Conservation (phyloP, 2,113 vertebrate genomes). For the Tautogolabrus adspersus region DNA sequence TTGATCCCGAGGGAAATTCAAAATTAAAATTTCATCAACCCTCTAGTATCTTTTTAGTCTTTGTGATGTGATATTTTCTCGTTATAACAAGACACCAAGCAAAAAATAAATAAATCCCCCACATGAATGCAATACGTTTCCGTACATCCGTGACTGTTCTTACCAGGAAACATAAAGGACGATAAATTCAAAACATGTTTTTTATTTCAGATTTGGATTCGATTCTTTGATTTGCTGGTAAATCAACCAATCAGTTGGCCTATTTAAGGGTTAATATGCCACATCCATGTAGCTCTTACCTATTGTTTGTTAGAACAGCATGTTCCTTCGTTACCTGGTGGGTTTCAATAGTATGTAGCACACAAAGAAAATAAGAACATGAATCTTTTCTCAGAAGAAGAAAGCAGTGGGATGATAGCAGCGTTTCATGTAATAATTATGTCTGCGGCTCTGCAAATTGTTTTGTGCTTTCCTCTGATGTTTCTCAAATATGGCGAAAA, state of each 20-base stretch:
- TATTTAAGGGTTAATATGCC: conserved; percentile 29
- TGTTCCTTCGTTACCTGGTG: conserved; percentile 34
- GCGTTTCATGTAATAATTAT: conserved; percentile 70
- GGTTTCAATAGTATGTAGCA: conserved; percentile 37
- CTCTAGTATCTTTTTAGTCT: too few species aligned
- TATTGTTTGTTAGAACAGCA: conserved; percentile 28
- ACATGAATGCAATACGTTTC: too few species aligned
- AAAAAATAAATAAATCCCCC: too few species aligned
- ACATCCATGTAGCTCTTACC: conserved; percentile 7
- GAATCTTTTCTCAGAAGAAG: conserved; percentile 25
- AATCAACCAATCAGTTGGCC: not conserved
- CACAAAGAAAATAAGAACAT: conserved; percentile 44
- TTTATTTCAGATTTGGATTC: not conserved
- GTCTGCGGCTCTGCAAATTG: conserved; percentile 57
- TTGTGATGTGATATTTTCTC: too few species aligned
- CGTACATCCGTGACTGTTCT: not conserved
- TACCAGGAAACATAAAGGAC: not conserved
- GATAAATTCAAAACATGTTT: too few species aligned
- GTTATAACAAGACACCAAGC: too few species aligned
- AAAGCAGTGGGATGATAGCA: conserved; percentile 31
- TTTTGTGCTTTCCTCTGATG: conserved; percentile 62
- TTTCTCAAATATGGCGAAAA: conserved; percentile 62
- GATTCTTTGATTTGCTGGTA: not conserved
- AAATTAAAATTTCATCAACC: too few species aligned
- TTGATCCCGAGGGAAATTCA: too few species aligned